phyloP scores from a whole-genome alignment of 1,140 invertebrate genomes.

The Riptortus pedestris region DNA sequence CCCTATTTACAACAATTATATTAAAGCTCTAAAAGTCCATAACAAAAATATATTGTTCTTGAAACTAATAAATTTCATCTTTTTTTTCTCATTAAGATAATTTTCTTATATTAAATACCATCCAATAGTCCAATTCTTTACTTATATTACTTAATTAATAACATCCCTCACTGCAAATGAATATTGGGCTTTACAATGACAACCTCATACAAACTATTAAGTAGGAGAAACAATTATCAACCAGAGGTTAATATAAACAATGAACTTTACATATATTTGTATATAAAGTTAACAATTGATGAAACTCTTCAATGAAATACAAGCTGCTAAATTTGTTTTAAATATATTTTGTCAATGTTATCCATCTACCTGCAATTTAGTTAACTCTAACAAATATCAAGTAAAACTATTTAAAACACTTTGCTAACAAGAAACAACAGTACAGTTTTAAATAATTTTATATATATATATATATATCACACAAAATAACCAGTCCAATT shows the following conservation, averaged over 20 bases:
- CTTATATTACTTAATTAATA: neutral
- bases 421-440: neutral
- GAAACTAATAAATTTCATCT: neutral
- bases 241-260: no score
- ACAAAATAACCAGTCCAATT: neutral
- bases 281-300: neutral
- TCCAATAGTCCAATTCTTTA: neutral
- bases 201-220: neutral
- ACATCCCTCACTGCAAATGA: neutral
- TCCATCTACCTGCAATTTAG: neutral
- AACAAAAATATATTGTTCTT: slow-evolving; percentile 11
- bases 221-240: no score
- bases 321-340: neutral
- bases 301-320: neutral
- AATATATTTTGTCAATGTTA: neutral
- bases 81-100: neutral
- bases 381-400: neutral
- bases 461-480: neutral
- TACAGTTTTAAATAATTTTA: neutral
- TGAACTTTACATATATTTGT: neutral
- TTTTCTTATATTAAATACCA: neutral
- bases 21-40: slow-evolving; percentile 12
- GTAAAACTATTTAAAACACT: neutral
- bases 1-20: neutral
- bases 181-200: neutral